Base-by-base conservation (phyloP, 2,797 vertebrate genomes). In the Paguma larvata region DNA sequence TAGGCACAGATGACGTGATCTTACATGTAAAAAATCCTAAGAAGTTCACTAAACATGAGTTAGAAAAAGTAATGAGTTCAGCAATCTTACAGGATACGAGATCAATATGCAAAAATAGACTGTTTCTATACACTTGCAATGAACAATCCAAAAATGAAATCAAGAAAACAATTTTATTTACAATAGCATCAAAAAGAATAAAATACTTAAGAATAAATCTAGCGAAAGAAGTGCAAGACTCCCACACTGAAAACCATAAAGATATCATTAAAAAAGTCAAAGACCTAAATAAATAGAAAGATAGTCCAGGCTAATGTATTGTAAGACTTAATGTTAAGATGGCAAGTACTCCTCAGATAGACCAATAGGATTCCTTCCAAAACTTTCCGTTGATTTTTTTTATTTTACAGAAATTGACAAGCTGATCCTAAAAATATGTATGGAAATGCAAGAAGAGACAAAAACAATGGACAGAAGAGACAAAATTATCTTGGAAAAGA, bases 141-240 rank as follows among this genome's bases (percentile, higher is more conserved):
- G 7, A 92, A 94, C 8, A 73, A 73, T 30, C 56, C 51, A 94
- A 92, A 96, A 83, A 78, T 53, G 30, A 97, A 97, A 79, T 88
- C 72, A 72, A 86, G n/a, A 62, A 92, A 96, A 82, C 1, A 91
- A 91, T 70, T 84, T 10, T 14, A 92, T 83, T 89, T 86, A 65
- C 4, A 65, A 59, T 59, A 94, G n/a, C 21, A 77, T 38, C 32
- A 78, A 82, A 94, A 91, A 93, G 11, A 85, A 68, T 89, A 91
- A 77, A 95, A 89, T 51, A 80, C 25, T 77, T 34, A 32, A 5
- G 13, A 82, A 68, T 56, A 91, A 80, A 72, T 59, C 79, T 82
- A 77, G 48, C 6, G 65, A 90, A 94, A 84, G 34, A 77, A n/a
- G 7, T 53, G 0, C 34, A 85, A 78, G 16, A 73, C 13, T 46